Evolutionary conservation across 92 coral and sea anemone species (phyloP), one percentile per base, ranked within the genome.

Genomic region (Hydrozoanthus gracilis): DNA sequence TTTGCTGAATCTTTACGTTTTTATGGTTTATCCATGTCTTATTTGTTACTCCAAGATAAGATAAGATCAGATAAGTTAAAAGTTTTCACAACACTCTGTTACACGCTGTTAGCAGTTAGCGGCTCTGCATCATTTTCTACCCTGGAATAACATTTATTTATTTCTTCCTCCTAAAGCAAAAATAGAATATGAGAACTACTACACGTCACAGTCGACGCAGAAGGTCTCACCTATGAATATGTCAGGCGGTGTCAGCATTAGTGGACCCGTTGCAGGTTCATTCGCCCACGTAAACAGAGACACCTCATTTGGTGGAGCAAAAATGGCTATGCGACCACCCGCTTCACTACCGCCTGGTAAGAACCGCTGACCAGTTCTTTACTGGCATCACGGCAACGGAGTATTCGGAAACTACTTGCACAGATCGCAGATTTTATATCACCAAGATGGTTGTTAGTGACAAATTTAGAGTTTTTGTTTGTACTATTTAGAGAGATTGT

Each of bases 161-260:
- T 51, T 17, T 0, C 83, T 73, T 71, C 39, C 70, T 15, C 64
- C 55, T 67, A 7, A 74, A 96, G 99, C 90, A 51, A 91, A 90
- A 46, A 95, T 96, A 51, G 95, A 92, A 45, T 96, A 96, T 83
- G 99, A 95, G 87, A 96, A 96, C 87, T 96, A 90, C 88, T 96
- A 96, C 93, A 95, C 96, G 89, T 79, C 91, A 12, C 99, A 96
- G 87, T 87, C 94, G 8, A 75, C 98, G 3, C 97, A 93, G 75
- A 96, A 95, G 54, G 83, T 89, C 2, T 46, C 86, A 14, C 83
- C 94, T 15, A 27, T 27, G 39, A 27, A 27, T 27, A 76, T 88
- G 56, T 47, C 92, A 15, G 70, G 89, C 5, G 88, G 67, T 8
- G 73, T 83, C 2, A 83, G 70, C 73, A 93, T 93, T 55, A 92